These are phyloP conservation scores for Callinectes sapidus DNA, from an alignment of 2,888 invertebrate genomes.

Conservation along the genomic window DNA sequence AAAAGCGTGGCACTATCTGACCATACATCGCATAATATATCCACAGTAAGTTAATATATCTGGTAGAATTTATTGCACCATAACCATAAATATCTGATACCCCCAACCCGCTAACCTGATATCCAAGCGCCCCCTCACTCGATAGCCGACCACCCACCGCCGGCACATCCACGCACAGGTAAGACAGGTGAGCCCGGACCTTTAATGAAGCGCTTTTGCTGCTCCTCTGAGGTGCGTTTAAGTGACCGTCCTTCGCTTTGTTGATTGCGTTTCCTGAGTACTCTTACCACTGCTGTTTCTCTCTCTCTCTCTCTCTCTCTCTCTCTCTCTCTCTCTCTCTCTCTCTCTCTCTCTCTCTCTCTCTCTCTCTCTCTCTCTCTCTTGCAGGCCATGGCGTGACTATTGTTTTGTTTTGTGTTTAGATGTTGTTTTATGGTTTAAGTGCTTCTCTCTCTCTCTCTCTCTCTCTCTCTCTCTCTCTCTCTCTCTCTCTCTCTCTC, in stretches of 20 bases:
- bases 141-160: slow-evolving; percentile 18
- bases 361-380: neutral
- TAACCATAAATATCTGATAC: slow-evolving; percentile 23
- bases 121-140: neutral
- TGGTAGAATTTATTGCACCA: neutral
- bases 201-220: neutral
- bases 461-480: neutral
- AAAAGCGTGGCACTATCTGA: neutral
- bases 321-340: neutral
- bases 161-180: neutral
- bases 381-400: neutral
- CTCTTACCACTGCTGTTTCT: neutral
- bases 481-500: neutral
- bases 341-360: neutral
- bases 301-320: neutral
- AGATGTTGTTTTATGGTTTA: neutral
- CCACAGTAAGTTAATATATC: neutral
- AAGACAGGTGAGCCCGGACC: neutral
- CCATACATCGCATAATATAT: slow-evolving; percentile 33
- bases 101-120: slow-evolving; percentile 8
- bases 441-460: neutral
- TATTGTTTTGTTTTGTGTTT: neutral
- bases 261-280: neutral
- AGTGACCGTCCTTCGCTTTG: neutral
- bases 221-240: neutral